Evolutionary conservation across 2,113 vertebrate species (phyloP), one percentile per base, ranked within the genome.

Genomic region (Bungarus multicinctus): DNA sequence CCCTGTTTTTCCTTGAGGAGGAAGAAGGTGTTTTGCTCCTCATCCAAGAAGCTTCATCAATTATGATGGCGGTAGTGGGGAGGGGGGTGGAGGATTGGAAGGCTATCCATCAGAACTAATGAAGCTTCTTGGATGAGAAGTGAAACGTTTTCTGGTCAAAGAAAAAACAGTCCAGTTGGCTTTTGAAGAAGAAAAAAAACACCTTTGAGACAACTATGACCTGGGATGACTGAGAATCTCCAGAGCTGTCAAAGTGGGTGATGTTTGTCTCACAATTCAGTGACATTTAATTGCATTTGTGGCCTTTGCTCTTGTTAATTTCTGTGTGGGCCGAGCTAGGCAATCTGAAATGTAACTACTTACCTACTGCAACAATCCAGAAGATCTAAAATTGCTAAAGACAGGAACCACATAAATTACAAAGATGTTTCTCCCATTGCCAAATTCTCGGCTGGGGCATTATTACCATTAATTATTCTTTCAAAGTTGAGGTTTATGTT

Each of bases 401-500:
- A 3, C 30, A 23, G 20, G 87, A 91, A 92, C 89, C 93, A 93
- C 92, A 91, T 94, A n/a, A 64, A 9, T 57, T 53, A 92, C 93
- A 39, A 25, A 90, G 90, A 93, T 90, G 91, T 54, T 39, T 55
- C 57, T 89, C 22, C 60, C 55, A 4, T 91, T 89, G 94, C 93
- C 94, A 94, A 95, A 30, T 53, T 93, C 53, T 34, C 69, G 91
- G 27, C 89, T 92, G 93, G 93, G 85, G 34, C 94, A 95, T 81
- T 93, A 95, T 96, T 89, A 92, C 93, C 94, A 92, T 91, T 94
- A 96, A 96, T 95, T 94, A 87, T 43, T 94, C 95, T 91, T 96
- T 95, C 93, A 25, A 93, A 85, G 88, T 87, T 91, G 54, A 53
- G 88, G 92, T 94, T 97, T 94, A 30, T 94, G 95, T 96, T 97